Evolutionary conservation across 1,140 invertebrate species (phyloP).

Genomic region (Mercenaria mercenaria): DNA sequence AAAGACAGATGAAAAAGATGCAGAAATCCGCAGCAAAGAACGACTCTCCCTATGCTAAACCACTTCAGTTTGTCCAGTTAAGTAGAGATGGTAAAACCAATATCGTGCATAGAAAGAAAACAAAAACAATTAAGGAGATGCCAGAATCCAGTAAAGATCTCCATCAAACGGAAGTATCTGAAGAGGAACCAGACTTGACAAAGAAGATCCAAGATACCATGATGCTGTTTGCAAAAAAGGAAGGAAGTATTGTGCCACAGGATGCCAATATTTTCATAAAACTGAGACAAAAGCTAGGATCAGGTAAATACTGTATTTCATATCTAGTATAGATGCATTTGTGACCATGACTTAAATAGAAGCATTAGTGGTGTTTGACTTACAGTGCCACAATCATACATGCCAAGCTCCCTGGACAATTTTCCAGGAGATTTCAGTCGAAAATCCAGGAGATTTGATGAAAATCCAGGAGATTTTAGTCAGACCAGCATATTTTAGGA

Average conservation of each 20-base stretch:
- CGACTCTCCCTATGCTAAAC: conserved; percentile 78
- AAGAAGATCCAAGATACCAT: conserved; percentile 46
- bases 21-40: conserved; percentile 62
- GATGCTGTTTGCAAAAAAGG: conserved; percentile 31
- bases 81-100: background rate
- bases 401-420: no score
- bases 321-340: background rate
- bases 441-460: no score
- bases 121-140: background rate
- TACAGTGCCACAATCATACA: no score
- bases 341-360: background rate
- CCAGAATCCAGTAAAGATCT: background rate
- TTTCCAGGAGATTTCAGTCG: no score
- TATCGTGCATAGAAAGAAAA: conserved; percentile 37
- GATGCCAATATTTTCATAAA: conserved; percentile 51
- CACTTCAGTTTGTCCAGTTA: conserved; percentile 73
- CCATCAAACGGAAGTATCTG: background rate
- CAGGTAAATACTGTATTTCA: no score
- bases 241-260: conserved; percentile 24
- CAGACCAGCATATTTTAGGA: no score
- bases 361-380: no score
- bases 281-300: conserved; percentile 35
- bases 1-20: conserved; percentile 71
- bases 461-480: no score
- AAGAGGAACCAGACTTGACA: background rate